Conservation (phyloP, 2,888 invertebrate genomes). For the Agrotis segetum region DNA sequence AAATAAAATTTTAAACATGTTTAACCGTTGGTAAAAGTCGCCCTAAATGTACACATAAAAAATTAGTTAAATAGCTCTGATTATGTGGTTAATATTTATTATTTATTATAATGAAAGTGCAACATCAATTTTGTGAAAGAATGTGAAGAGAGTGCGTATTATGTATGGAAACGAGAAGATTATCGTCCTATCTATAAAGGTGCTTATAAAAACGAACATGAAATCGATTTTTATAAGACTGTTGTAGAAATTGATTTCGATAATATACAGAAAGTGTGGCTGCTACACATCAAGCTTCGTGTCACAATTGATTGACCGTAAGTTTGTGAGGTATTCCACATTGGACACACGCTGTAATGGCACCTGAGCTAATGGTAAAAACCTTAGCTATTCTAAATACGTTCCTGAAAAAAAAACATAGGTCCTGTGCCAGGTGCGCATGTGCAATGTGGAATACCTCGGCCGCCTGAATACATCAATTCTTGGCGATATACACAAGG, state of each 20-base stretch:
- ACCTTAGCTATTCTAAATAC: too few species aligned
- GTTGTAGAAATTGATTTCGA: too few species aligned
- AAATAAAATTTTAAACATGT: too few species aligned
- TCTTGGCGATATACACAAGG: neutral
- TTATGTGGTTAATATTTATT: neutral
- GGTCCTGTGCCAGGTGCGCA: too few species aligned
- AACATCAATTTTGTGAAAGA: neutral
- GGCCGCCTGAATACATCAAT: too few species aligned
- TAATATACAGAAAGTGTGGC: neutral
- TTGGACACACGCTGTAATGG: too few species aligned
- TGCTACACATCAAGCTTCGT: neutral
- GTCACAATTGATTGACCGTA: too few species aligned
- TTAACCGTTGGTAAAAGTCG: too few species aligned
- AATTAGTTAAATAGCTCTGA: neutral
- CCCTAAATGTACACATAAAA: neutral
- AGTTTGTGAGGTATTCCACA: too few species aligned
- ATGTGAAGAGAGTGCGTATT: neutral
- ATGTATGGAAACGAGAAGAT: neutral
- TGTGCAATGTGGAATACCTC: too few species aligned
- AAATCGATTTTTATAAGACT: neutral
- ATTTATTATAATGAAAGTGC: neutral
- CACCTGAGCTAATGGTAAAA: too few species aligned
- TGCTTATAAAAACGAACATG: neutral
- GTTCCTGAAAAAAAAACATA: too few species aligned
- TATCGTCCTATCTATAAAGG: neutral